A percentile compares a stretch with the other conserved stretches of the same genome.
Conservation (phyloP, 2,888 invertebrate genomes). For the Halictus ligatus region DNA sequence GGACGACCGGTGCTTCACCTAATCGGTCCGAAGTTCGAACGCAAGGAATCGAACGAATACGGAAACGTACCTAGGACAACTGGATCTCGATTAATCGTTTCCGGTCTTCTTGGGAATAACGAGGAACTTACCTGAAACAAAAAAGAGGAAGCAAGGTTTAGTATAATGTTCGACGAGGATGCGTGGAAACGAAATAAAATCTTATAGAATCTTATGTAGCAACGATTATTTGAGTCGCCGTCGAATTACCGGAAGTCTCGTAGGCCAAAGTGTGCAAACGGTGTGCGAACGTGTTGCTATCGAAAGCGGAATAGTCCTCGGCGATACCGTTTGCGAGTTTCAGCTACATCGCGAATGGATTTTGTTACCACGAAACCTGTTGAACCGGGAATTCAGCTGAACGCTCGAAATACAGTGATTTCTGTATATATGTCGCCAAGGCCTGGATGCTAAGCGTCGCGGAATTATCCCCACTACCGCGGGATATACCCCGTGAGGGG, state of each 20-base stretch:
- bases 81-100: background rate
- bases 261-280: background rate
- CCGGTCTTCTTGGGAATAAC: background rate
- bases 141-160: conserved; percentile 26
- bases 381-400: conserved; percentile 63
- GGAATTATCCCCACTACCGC: too few relatives aligned
- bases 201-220: background rate
- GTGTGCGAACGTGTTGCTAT: background rate
- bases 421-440: too few relatives aligned
- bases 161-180: background rate
- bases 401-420: conserved; percentile 21
- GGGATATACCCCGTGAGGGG: too few relatives aligned
- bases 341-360: conserved; percentile 28
- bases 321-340: background rate
- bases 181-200: background rate
- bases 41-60: conserved; percentile 17
- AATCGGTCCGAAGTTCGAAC: background rate
- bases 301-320: background rate
- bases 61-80: conserved; percentile 42
- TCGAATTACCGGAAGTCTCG: background rate
- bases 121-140: conserved; percentile 59
- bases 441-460: too few relatives aligned
- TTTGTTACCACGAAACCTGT: conserved; percentile 63
- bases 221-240: too few relatives aligned
- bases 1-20: background rate